Evolutionary conservation across 2,797 vertebrate genomes (phyloP), one percentile per base, ranked within the genome.

Genomic region (Hemibagrus guttatus): DNA sequence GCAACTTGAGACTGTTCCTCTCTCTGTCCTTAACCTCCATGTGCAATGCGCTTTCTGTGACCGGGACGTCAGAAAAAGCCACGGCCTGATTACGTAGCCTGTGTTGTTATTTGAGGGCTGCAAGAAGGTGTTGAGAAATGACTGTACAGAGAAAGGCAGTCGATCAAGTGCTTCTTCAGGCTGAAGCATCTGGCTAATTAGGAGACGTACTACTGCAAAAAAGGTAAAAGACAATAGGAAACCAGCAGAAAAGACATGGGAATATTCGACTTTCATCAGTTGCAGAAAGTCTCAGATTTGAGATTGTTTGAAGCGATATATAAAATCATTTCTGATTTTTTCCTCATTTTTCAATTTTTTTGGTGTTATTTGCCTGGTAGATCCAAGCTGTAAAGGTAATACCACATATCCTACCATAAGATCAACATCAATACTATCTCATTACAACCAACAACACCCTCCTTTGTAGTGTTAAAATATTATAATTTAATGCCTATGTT

Each of bases 131-230:
- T 84, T 63, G 66, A 88, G 86, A 80, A 84, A 86, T 85, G 90
- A 91, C 89, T 84, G 88, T 91, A 94, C 91, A 93, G 93, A 92
- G 90, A 90, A 93, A 91, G 49, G 90, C 93, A 84, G 90, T 91
- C 91, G 93, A 93, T 95, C 93, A 95, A 96, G 94, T 91, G 93
- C 91, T 93, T 89, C 91, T 92, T 89, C 86, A 91, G 90, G 92
- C 91, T 94, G 92, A 93, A 92, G 87, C 92, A 92, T 92, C 71
- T 68, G 88, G 91, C 94, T 96, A 95, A 96, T 95, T 93, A 94
- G 94, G 91, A 93, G 90, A 93, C 90, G 87, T 93, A 92, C 90
- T 90, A 84, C 78, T 86, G 35, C 13, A 26, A 85, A 84, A 87
- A 81, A 72, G 13, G 21, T 26, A 3, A 4, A 85, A 84, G 61